Evolutionary conservation across 1,140 invertebrate genomes (phyloP), one percentile per base, ranked within the genome.

Genomic region (Tribolium madens): DNA sequence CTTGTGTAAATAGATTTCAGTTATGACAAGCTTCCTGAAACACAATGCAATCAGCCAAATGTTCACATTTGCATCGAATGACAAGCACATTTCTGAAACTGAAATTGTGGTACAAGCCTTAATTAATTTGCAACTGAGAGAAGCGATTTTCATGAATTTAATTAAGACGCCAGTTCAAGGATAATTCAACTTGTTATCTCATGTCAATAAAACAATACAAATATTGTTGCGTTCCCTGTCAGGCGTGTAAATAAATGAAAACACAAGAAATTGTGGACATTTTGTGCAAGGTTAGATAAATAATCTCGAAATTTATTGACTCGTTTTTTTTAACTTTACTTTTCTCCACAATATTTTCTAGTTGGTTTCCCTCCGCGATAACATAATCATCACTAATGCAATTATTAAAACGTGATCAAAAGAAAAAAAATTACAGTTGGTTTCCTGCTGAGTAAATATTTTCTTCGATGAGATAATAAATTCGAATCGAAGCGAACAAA

Each of bases 241-340:
- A 64, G 26, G n/a, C 3, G 7, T 1, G 26, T 31, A 64, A 64
- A 64, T 64, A 64, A 21, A 1, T 10, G 21, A 64, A 12, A 64
- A 21, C 10, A 18, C 10, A 57, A 57, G 52, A 57, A 64, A 33
- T 33, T 64, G 57, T 36, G 3, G 6, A 60, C 53, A 52, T 14
- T 15, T 52, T 52, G 50, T 57, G 17, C 13, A 64, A 33, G 21
- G 57, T 33, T 64, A 33, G 4, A 64, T 64, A 64, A 64, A 64
- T 64, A 64, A 64, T 64, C 57, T 33, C 26, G 57, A 64, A 64
- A 64, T 64, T 64, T 33, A 64, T 64, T 33, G 13, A 33, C 26
- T 33, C 13, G 26, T 1, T 64, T n/a, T 33, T 64, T 33, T 64
- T 64, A 18, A 14, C 26, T 64, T 64, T 64, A 36, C 36, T 33